These are phyloP conservation scores for Clistopyga incitator DNA, from an alignment of 2,888 invertebrate species.

Conservation along the genomic window DNA sequence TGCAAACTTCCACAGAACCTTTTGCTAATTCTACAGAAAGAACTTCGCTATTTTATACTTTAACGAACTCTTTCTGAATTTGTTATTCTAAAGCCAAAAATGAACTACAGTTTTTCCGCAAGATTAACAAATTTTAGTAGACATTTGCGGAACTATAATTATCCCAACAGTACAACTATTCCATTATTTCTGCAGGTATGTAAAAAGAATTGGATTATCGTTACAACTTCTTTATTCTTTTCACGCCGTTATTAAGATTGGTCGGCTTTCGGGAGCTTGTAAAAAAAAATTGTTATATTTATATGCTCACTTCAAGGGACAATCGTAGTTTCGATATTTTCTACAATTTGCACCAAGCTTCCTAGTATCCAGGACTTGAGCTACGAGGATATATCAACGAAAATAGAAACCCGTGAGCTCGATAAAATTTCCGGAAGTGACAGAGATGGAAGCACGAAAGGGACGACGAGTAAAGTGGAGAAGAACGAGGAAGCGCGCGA, in stretches of 20 bases:
- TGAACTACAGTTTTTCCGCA: no score
- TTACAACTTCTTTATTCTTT: not conserved
- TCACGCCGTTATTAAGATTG: not conserved
- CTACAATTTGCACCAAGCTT: not conserved
- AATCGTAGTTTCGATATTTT: not conserved
- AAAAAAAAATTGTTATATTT: not conserved
- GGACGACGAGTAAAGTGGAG: conserved; percentile 29
- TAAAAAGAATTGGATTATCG: not conserved
- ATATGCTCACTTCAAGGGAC: not conserved
- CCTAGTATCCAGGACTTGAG: not conserved
- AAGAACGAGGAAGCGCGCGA: conserved; percentile 28
- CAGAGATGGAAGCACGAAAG: not conserved
- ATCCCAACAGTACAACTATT: no score
- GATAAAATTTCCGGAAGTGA: conserved; percentile 45
- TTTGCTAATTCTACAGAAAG: no score
- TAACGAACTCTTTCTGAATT: no score
- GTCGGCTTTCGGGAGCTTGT: not conserved
- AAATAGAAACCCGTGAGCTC: conserved; percentile 15
- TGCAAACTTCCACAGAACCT: no score
- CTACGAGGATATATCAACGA: not conserved
- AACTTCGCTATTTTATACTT: no score
- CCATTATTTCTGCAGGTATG: no score
- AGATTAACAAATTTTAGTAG: no score
- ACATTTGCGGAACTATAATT: no score
- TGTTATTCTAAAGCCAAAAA: no score